Evolutionary conservation across 2,113 vertebrate species (phyloP).

Genomic region (Nymphicus hollandicus): DNA sequence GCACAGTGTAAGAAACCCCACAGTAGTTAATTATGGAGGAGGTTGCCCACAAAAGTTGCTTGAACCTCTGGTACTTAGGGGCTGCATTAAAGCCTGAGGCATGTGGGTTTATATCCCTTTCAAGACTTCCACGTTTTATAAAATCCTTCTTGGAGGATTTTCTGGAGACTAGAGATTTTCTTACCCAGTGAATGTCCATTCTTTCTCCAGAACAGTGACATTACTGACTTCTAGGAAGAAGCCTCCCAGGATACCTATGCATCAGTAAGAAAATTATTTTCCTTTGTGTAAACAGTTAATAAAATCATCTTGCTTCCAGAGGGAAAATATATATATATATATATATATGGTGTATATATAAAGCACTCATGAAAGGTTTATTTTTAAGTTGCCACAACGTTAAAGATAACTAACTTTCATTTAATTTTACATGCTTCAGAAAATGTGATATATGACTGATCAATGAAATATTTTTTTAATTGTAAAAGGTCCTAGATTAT

Average conservation of each 20-base stretch:
- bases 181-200: neutral
- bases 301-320: neutral
- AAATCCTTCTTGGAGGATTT: neutral
- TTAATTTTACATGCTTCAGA: neutral
- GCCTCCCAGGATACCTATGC: neutral
- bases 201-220: neutral
- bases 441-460: neutral
- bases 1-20: neutral
- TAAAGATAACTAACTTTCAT: neutral
- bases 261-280: neutral
- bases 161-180: neutral
- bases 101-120: neutral
- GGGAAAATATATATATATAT: neutral
- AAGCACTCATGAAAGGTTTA: neutral
- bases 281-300: neutral
- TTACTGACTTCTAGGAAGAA: neutral
- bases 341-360: neutral
- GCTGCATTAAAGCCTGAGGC: neutral
- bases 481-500: neutral
- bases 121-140: neutral
- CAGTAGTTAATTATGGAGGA: conserved; percentile 13
- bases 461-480: neutral
- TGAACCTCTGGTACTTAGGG: neutral
- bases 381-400: neutral
- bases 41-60: neutral